Conservation (phyloP, 2,113 vertebrate species). For the Coptodon bakossiorum region DNA sequence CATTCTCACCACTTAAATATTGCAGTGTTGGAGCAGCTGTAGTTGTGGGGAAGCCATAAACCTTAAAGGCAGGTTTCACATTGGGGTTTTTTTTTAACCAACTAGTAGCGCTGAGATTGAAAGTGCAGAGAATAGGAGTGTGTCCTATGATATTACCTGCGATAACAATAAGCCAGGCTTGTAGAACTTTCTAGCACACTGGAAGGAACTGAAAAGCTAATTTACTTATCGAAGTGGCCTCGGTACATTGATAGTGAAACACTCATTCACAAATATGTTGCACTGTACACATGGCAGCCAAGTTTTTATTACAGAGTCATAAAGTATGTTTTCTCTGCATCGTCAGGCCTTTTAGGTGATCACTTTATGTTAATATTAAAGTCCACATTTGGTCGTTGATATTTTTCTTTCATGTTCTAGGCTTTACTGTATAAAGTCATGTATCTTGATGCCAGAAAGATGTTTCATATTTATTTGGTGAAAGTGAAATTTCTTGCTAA, state of each 20-base stretch:
- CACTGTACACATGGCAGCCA: background rate
- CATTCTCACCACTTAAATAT: background rate
- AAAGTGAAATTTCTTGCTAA: background rate
- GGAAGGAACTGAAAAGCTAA: background rate
- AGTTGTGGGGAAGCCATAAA: slow-evolving; percentile 15
- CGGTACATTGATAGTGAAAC: slow-evolving; percentile 20
- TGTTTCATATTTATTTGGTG: background rate
- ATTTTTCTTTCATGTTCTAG: background rate
- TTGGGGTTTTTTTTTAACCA: background rate
- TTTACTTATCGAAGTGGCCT: slow-evolving; percentile 10
- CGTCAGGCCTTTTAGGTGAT: background rate
- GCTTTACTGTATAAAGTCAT: background rate
- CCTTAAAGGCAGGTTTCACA: background rate
- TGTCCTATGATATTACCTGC: slow-evolving; percentile 16
- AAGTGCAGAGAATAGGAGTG: slow-evolving; percentile 17
- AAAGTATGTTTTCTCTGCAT: background rate
- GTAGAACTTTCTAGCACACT: background rate
- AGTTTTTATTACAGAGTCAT: background rate
- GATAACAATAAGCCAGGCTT: slow-evolving; percentile 10
- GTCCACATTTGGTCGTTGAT: background rate
- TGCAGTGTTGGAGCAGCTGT: background rate
- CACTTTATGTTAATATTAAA: background rate
- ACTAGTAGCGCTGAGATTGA: background rate
- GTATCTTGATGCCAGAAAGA: background rate
- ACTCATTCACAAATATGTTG: background rate